phyloP scores from a whole-genome alignment of 2,888 invertebrate genomes.

The Thymelicus lineola region DNA sequence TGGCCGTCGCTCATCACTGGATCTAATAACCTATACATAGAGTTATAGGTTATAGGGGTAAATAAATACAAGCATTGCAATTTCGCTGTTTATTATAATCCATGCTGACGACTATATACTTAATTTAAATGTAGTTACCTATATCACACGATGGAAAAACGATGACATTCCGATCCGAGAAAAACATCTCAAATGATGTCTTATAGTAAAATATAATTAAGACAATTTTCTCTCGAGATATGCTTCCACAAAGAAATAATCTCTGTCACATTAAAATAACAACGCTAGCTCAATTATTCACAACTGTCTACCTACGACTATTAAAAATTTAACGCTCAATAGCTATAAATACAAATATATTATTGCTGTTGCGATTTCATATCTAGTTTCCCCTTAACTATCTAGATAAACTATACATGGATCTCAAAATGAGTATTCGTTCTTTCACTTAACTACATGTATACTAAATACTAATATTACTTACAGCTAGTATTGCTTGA shows the following conservation, averaged over 20 bases:
- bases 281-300: conserved; percentile 78
- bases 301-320: conserved; percentile 81
- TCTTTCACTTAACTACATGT: conserved; percentile 70
- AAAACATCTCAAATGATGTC: conserved; percentile 36
- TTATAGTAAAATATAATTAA: conserved; percentile 35
- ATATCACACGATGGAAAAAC: conserved; percentile 82
- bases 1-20: too few species aligned
- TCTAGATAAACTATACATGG: conserved; percentile 74
- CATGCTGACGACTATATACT: conserved; percentile 82
- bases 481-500: conserved; percentile 82
- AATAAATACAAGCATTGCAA: conserved; percentile 47
- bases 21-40: too few species aligned
- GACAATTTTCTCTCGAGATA: conserved; percentile 49
- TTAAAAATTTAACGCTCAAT: conserved; percentile 83
- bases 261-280: conserved; percentile 75
- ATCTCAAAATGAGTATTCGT: conserved; percentile 82
- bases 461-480: conserved; percentile 67
- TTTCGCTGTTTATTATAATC: conserved; percentile 79
- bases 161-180: conserved; percentile 41
- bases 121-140: conserved; percentile 73
- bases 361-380: conserved; percentile 82
- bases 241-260: conserved; percentile 66
- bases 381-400: conserved; percentile 63
- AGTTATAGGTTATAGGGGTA: conserved; percentile 30
- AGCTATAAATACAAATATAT: conserved; percentile 84